These are phyloP conservation scores for Onychomys torridus DNA, from an alignment of 2,797 vertebrate genomes.

Conservation along the genomic window DNA sequence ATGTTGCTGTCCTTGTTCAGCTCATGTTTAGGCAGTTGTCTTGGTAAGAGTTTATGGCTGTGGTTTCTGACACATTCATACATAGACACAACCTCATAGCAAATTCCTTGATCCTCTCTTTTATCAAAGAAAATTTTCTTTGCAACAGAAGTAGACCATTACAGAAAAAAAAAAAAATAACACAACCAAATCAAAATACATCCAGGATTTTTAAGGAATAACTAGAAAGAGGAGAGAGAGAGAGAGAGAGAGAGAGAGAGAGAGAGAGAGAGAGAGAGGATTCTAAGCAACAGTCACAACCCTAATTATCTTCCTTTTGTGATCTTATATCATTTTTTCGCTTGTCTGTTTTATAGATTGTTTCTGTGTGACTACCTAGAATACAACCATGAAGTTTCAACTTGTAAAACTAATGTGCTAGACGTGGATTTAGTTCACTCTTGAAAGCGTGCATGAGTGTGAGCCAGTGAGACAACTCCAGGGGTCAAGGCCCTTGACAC, in stretches of 20 bases:
- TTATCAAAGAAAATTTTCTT: background rate
- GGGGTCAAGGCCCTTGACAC: background rate
- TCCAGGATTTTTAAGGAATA: background rate
- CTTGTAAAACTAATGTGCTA: constrained; percentile 19
- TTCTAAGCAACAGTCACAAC: background rate
- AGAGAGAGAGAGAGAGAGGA: background rate
- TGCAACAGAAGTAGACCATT: background rate
- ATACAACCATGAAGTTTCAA: background rate
- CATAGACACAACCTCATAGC: background rate
- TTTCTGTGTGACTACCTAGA: background rate
- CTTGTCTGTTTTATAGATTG: background rate
- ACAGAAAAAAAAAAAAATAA: background rate
- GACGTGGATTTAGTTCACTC: background rate
- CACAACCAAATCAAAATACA: background rate
- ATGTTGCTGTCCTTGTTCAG: background rate
- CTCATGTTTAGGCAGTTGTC: no score
- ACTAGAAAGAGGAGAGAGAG: constrained; percentile 22
- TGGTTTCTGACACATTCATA: background rate
- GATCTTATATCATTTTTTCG: background rate
- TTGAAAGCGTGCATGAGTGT: background rate
- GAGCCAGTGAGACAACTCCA: background rate
- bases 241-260: constrained; percentile 28
- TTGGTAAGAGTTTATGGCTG: background rate
- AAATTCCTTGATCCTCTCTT: background rate
- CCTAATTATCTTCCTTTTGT: background rate